Conservation (phyloP, 2,888 invertebrate species). For the Acleris laterana region DNA sequence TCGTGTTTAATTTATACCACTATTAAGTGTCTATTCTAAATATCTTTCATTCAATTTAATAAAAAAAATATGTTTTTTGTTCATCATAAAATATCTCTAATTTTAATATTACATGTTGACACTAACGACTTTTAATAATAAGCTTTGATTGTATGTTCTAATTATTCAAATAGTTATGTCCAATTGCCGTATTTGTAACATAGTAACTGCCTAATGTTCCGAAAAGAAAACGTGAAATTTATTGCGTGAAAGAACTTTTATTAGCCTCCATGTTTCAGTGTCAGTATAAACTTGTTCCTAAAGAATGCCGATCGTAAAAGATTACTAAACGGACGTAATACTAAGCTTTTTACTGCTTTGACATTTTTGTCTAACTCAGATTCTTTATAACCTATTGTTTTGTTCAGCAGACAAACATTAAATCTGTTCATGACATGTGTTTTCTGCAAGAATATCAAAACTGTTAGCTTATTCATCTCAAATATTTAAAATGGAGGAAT, state of each 20-base stretch:
- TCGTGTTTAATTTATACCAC: too few species aligned
- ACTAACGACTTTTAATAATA: not conserved
- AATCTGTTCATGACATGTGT: not conserved
- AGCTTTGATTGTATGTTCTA: not conserved
- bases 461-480: too few species aligned
- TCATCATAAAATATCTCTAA: too few species aligned
- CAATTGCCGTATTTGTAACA: not conserved
- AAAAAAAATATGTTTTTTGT: too few species aligned
- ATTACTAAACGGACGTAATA: constrained; percentile 29
- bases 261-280: constrained; percentile 28
- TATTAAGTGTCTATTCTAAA: too few species aligned
- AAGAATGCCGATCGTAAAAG: constrained; percentile 35
- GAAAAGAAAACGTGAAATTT: constrained; percentile 39
- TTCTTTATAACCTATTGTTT: constrained; percentile 32
- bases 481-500: too few species aligned
- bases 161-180: too few species aligned
- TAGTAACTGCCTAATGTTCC: constrained; percentile 23
- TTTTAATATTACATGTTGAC: too few species aligned
- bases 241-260: constrained; percentile 34
- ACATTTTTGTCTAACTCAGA: constrained; percentile 27
- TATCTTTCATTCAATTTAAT: too few species aligned
- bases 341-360: constrained; percentile 27
- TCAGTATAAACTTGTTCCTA: constrained; percentile 31
- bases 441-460: not conserved
- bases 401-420: not conserved